phyloP scores from a whole-genome alignment of 2,797 vertebrate genomes.

The Micrastur ruficollis region DNA sequence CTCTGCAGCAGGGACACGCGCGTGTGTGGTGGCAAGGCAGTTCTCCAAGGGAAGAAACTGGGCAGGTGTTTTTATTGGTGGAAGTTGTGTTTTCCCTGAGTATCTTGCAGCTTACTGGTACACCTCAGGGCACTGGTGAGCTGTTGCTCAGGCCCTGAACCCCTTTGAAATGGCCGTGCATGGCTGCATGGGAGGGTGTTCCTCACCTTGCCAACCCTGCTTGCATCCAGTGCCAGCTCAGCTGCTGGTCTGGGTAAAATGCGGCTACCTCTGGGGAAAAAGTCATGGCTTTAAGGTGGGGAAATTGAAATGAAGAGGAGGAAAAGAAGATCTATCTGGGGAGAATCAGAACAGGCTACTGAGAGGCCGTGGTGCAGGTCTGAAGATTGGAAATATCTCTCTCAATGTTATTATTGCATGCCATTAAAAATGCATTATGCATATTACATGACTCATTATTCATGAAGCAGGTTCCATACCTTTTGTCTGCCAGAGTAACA shows the following conservation, averaged over 20 bases:
- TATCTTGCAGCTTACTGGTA: neutral
- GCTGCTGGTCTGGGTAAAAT: neutral
- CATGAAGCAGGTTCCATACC: constrained; percentile 78
- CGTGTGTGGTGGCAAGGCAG: too few species aligned
- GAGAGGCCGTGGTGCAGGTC: constrained; percentile 50
- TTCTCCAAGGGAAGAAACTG: neutral
- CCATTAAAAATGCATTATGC: constrained; percentile 82
- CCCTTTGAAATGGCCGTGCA: accelerated
- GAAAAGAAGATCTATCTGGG: constrained; percentile 12
- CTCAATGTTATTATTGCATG: constrained; percentile 74
- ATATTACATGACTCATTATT: constrained; percentile 84
- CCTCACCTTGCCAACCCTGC: accelerated
- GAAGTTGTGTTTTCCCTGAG: neutral
- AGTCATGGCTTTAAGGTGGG: neutral
- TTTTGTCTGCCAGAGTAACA: constrained; percentile 81
- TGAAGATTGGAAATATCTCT: constrained; percentile 80
- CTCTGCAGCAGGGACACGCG: accelerated
- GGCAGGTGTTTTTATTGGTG: neutral
- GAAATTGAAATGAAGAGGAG: neutral
- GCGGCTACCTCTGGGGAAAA: neutral
- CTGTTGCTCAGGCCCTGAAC: neutral
- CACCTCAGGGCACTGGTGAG: neutral
- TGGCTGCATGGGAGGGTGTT: neutral
- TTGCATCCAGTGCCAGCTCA: accelerated
- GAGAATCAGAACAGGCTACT: constrained; percentile 80